Evolutionary conservation across 2,113 vertebrate species (phyloP).

Genomic region (Platysternon megacephalum): DNA sequence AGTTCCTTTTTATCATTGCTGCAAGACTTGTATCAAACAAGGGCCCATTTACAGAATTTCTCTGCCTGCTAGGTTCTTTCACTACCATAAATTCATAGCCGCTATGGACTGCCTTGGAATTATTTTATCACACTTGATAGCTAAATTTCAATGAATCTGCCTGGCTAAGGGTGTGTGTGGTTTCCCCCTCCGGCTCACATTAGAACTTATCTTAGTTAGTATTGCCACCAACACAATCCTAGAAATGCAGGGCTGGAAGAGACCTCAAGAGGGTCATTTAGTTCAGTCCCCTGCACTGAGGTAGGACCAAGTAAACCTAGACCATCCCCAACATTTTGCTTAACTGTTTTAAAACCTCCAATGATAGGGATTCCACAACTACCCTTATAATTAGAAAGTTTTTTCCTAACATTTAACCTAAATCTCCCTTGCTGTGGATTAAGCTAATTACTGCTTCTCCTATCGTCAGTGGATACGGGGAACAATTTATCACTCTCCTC

Average conservation of each 20-base stretch:
- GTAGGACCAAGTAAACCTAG: neutral
- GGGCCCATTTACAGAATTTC: neutral
- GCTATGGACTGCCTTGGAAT: neutral
- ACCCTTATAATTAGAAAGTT: too few relatives aligned
- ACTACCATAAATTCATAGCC: neutral
- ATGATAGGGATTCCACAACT: too few relatives aligned
- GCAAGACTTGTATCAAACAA: neutral
- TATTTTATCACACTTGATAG: neutral
- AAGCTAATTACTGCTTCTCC: neutral
- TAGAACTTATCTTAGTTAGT: neutral
- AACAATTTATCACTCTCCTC: neutral
- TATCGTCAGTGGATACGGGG: neutral
- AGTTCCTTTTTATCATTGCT: neutral
- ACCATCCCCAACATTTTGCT: neutral
- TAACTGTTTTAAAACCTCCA: too few relatives aligned
- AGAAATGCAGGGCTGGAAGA: neutral
- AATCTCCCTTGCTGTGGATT: neutral
- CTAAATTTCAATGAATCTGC: neutral
- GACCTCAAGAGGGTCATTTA: neutral
- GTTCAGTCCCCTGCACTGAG: neutral
- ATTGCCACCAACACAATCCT: neutral
- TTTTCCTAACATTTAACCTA: neutral
- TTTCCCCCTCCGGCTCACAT: rapidly evolving
- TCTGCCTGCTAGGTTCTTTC: neutral
- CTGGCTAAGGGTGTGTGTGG: neutral